Percentiles rank a stretch among this genome's conserved stretches.
phyloP scores from a whole-genome alignment of 2,113 vertebrate species.

The Epinephelus lanceolatus region DNA sequence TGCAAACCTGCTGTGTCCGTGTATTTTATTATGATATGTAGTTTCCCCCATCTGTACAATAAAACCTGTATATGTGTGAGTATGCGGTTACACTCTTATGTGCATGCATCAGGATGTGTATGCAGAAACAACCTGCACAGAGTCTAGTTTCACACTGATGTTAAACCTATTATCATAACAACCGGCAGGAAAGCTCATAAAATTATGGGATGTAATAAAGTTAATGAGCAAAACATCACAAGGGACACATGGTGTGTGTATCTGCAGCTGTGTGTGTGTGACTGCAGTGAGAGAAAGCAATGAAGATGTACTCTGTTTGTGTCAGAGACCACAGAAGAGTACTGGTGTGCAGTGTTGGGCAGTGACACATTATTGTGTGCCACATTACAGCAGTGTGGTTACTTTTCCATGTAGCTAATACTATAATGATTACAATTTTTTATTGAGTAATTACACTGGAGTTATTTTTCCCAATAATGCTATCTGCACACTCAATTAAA shows the following conservation, averaged over 20 bases:
- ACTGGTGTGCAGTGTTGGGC: not conserved
- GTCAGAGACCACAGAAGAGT: slow-evolving; percentile 2
- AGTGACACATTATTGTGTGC: not conserved
- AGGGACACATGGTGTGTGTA: slow-evolving; percentile 32
- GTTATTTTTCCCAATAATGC: not conserved
- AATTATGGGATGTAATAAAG: slow-evolving; percentile 70
- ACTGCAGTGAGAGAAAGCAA: not conserved
- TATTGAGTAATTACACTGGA: not conserved
- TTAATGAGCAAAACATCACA: slow-evolving; percentile 71
- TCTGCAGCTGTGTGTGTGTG: not conserved
- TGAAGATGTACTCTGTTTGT: slow-evolving; percentile 1
- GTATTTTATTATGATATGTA: slow-evolving; percentile 51
- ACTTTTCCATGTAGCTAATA: not conserved
- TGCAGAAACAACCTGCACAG: not conserved
- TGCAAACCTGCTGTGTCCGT: slow-evolving; percentile 39
- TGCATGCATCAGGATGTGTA: not conserved
- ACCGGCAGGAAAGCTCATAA: slow-evolving; percentile 59
- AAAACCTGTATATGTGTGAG: slow-evolving; percentile 35
- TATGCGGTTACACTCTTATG: not conserved
- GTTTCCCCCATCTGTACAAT: slow-evolving; percentile 41
- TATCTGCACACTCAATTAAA: not conserved
- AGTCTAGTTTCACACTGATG: slow-evolving; percentile 41
- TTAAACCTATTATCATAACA: slow-evolving; percentile 67
- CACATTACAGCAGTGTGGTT: not conserved
- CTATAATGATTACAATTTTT: not conserved